Conservation (phyloP, 2,113 vertebrate genomes). For the Caranx melampygus region DNA sequence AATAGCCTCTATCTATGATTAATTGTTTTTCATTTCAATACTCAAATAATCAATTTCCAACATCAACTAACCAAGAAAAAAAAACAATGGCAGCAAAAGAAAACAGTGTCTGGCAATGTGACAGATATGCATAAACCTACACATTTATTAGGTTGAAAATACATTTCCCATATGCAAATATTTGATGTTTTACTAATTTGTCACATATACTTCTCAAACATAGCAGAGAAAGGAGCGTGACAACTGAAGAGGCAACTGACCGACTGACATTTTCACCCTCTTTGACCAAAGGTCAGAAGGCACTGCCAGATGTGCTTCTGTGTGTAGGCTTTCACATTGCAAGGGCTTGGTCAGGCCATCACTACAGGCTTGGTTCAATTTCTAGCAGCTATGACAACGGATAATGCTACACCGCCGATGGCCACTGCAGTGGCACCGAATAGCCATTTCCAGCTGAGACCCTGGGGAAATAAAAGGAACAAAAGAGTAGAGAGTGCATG, state of each 20-base stretch:
- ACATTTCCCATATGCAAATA: conserved; percentile 50
- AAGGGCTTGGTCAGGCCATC: conserved; percentile 31
- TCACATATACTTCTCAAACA: conserved; percentile 70
- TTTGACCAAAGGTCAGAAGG: conserved; percentile 44
- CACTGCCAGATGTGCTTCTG: conserved; percentile 55
- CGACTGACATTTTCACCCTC: conserved; percentile 26
- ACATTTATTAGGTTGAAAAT: conserved; percentile 48
- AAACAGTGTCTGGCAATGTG: conserved; percentile 49
- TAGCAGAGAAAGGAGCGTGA: conserved; percentile 68
- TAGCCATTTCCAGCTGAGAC: conserved; percentile 95
- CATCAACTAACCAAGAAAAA: conserved; percentile 23
- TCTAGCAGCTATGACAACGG: conserved; percentile 96
- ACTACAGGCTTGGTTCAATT: conserved; percentile 82
- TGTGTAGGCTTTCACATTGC: conserved; percentile 40
- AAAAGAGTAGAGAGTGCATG: background rate
- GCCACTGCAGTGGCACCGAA: conserved; percentile 96
- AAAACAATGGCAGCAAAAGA: conserved; percentile 55
- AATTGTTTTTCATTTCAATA: conserved; percentile 12
- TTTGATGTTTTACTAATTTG: conserved; percentile 42
- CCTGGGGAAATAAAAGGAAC: conserved; percentile 69
- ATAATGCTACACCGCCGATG: conserved; percentile 94
- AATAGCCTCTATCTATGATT: conserved; percentile 18
- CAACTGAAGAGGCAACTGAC: conserved; percentile 44
- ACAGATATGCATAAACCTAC: conserved; percentile 49
- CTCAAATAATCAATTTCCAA: conserved; percentile 30